phyloP scores from a whole-genome alignment of 2,797 vertebrate genomes.

The Avahi laniger region DNA sequence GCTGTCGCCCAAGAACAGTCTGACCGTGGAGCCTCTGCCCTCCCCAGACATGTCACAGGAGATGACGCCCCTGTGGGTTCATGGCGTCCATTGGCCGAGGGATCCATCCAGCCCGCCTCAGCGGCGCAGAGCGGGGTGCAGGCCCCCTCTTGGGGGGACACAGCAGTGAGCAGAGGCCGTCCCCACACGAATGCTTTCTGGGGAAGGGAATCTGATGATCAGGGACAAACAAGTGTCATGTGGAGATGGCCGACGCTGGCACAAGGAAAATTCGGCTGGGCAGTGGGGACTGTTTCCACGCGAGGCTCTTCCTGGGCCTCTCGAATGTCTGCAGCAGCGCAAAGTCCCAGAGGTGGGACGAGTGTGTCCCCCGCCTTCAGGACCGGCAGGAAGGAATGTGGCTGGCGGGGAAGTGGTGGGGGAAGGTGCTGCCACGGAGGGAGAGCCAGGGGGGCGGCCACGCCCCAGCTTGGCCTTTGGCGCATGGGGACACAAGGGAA shows the following conservation, averaged over 20 bases:
- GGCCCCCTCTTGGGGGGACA: rapidly evolving
- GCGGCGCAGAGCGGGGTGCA: rapidly evolving
- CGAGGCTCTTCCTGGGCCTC: background rate
- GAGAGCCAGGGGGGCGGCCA: rapidly evolving
- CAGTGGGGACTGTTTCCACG: rapidly evolving
- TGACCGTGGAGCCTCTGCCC: background rate
- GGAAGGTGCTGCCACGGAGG: background rate
- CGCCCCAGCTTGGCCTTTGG: rapidly evolving
- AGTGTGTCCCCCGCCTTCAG: rapidly evolving
- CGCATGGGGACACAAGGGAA: background rate
- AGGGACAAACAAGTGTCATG: rapidly evolving
- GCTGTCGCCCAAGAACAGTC: background rate
- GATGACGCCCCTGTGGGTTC: background rate
- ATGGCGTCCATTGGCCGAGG: background rate
- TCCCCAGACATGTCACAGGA: background rate
- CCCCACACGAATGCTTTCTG: background rate
- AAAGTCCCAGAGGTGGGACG: background rate
- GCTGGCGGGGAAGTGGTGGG: background rate
- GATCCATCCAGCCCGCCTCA: rapidly evolving
- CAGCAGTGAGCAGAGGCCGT: background rate
- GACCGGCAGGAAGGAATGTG: background rate
- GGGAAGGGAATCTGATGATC: too few relatives aligned
- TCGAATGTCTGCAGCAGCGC: background rate
- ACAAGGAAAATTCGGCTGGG: rapidly evolving
- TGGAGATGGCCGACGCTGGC: rapidly evolving